Evolutionary conservation across 1,140 invertebrate genomes (phyloP), one percentile per base, ranked within the genome.

Genomic region (Trichogramma pretiosum): DNA sequence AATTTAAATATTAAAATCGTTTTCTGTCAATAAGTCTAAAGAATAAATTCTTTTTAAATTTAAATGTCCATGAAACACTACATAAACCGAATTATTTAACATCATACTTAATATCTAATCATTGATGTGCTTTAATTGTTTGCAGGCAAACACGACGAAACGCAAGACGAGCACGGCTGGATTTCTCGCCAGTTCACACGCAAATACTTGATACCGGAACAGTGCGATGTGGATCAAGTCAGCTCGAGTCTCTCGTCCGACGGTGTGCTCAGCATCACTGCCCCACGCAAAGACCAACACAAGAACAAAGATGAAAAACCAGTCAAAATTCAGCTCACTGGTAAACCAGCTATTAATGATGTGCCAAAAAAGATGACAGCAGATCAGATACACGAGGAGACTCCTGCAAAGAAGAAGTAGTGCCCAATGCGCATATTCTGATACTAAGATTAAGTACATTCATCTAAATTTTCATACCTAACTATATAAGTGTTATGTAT

Each of bases 81-180:
- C n/a, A n/a, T n/a, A n/a, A n/a, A n/a, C n/a, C n/a, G n/a, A n/a
- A n/a, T n/a, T n/a, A n/a, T n/a, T n/a, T n/a, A n/a, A n/a, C n/a
- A n/a, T n/a, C n/a, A n/a, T n/a, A n/a, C n/a, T n/a, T n/a, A n/a
- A n/a, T n/a, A n/a, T n/a, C n/a, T n/a, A n/a, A n/a, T n/a, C n/a
- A n/a, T n/a, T n/a, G n/a, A n/a, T n/a, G n/a, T n/a, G n/a, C n/a
- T n/a, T n/a, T n/a, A n/a, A n/a, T n/a, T n/a, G n/a, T n/a, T n/a
- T n/a, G n/a, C n/a, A n/a, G 84, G 79, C 3, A 86, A 85, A 54
- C 84, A 87, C 41, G 82, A 87, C 53, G 83, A 87, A 55, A 81
- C 82, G 44, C 66, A 77, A 28, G 84, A 86, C 47, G 78, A 84
- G 37, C 83, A 86, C 53, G 85, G 84, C 1, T 83, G 64, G 58